A percentile compares a stretch with the other conserved stretches of the same genome.
These are phyloP conservation scores for Aphelocoma californica DNA, from an alignment of 2,797 vertebrate genomes.

Conservation along the genomic window DNA sequence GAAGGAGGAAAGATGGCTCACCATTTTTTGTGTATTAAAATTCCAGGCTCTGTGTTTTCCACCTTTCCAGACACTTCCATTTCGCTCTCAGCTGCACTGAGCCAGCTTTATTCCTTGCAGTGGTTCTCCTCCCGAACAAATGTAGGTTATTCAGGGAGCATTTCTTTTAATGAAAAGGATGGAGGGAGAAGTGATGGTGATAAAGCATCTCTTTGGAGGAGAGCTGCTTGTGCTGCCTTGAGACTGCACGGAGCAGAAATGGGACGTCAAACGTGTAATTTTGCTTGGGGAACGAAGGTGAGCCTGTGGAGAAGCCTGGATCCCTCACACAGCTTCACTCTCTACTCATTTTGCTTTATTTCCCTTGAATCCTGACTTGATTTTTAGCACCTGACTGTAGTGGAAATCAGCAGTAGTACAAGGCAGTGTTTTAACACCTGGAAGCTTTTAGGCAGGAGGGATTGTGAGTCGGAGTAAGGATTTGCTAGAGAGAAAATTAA, in stretches of 20 bases:
- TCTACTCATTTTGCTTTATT: neutral
- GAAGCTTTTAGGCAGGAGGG: neutral
- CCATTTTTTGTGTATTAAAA: neutral
- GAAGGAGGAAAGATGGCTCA: neutral
- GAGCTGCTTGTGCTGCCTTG: neutral
- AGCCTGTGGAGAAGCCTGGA: neutral
- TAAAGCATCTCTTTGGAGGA: conserved; percentile 49
- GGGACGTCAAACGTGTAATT: neutral
- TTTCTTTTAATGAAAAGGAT: conserved; percentile 63
- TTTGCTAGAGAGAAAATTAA: neutral
- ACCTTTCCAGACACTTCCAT: conserved; percentile 56
- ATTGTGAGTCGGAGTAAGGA: neutral
- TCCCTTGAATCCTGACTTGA: neutral
- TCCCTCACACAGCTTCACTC: neutral
- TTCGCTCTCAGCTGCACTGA: conserved; percentile 38
- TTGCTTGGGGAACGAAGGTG: neutral
- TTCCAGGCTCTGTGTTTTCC: neutral
- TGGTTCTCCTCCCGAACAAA: conserved; percentile 38
- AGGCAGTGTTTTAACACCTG: neutral
- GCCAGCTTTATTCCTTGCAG: conserved; percentile 43
- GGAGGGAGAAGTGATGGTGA: conserved; percentile 54
- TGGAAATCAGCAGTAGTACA: neutral
- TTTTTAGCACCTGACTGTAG: conserved; percentile 17
- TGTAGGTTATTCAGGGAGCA: conserved; percentile 57
- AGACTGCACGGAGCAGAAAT: conserved; percentile 33